Evolutionary conservation across 2,888 invertebrate genomes (phyloP).

Genomic region (Acanthosepion esculentum): DNA sequence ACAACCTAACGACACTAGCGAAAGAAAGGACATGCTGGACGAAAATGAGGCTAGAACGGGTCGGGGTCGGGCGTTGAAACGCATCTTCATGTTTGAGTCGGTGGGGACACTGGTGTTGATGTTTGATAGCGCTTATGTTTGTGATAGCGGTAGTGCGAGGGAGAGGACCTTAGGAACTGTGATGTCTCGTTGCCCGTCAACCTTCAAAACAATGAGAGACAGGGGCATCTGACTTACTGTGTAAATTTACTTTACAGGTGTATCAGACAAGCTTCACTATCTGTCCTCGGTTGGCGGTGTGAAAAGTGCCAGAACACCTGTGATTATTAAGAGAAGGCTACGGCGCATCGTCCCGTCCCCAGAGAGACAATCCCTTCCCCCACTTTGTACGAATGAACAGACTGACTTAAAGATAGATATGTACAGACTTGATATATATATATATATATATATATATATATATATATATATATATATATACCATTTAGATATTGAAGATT

Average conservation of each 20-base stretch:
- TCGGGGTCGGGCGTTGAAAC: neutral
- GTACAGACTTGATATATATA: neutral
- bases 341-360: neutral
- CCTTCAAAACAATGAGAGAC: neutral
- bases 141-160: neutral
- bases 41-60: neutral
- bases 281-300: neutral
- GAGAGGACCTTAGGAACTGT: slow-evolving; percentile 4
- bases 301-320: slow-evolving; percentile 8
- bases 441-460: neutral
- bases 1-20: neutral
- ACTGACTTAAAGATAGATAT: neutral
- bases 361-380: neutral
- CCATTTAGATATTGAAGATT: no score
- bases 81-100: neutral
- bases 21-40: neutral
- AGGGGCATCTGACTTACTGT: slow-evolving; percentile 33
- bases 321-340: neutral
- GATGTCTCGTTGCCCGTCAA: neutral
- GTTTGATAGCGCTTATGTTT: neutral
- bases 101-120: neutral
- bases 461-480: no score
- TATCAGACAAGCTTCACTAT: slow-evolving; percentile 14
- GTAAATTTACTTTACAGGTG: slow-evolving; percentile 8
- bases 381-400: neutral